Conservation (phyloP, 2,888 invertebrate genomes). For the Steinernema scapterisci region DNA sequence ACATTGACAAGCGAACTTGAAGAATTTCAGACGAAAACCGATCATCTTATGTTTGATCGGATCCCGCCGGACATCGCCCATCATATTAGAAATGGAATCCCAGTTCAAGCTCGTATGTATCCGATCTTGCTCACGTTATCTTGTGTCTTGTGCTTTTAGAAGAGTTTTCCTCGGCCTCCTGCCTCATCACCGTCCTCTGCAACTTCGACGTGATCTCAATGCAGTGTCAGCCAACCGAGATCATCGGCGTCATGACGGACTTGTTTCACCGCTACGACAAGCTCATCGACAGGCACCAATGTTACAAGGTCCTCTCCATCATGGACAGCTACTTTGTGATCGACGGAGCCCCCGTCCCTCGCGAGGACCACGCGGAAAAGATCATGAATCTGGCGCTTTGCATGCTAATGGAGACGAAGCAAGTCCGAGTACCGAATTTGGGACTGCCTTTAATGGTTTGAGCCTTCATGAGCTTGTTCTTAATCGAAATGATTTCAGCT, state of each 20-base stretch:
- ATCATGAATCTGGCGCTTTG: constrained; percentile 67
- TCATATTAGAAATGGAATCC: constrained; percentile 48
- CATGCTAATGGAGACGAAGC: constrained; percentile 64
- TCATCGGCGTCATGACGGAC: constrained; percentile 68
- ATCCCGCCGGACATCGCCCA: constrained; percentile 59
- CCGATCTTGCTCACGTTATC: background rate
- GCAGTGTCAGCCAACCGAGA: constrained; percentile 63
- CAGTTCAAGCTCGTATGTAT: constrained; percentile 54
- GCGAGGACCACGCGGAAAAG: constrained; percentile 62
- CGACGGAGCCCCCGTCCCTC: constrained; percentile 67
- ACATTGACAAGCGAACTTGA: constrained; percentile 55
- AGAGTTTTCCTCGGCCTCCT: constrained; percentile 63
- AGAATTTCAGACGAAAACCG: constrained; percentile 51
- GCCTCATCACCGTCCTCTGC: constrained; percentile 69
- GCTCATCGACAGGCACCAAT: constrained; percentile 52
- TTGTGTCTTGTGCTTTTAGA: constrained; percentile 42
- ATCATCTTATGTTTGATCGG: constrained; percentile 55
- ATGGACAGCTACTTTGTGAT: constrained; percentile 68
- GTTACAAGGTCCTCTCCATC: constrained; percentile 64
- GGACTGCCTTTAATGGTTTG: constrained; percentile 53
- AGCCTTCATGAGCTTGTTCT: background rate
- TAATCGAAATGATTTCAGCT: constrained; percentile 39
- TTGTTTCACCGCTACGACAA: constrained; percentile 67
- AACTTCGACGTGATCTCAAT: constrained; percentile 68
- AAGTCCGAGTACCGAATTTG: constrained; percentile 57